Evolutionary conservation across 2,888 invertebrate genomes (phyloP), one percentile per base, ranked within the genome.

Genomic region (Sthenelais limicola): DNA sequence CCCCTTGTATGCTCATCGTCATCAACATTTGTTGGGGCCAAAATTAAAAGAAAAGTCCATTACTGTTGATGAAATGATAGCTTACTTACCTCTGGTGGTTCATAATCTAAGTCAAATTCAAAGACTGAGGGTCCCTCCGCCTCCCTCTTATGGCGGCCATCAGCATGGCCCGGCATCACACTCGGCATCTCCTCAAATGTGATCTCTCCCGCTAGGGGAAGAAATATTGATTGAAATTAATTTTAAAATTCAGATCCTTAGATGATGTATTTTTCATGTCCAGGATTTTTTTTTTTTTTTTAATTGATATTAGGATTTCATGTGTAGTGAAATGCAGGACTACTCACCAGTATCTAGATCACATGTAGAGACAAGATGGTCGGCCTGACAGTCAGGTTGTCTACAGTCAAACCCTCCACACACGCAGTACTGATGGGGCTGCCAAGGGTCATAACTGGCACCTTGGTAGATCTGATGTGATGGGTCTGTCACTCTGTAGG

Each of bases 161-260:
- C 7, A 21, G 32, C 12, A n/a, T 32, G 15, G n/a, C 26, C 51
- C 51, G 30, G 12, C 35, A 4, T 30, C 1, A 68, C 48, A 3
- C 0, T 68, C 21, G 68, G 68, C 24, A 62, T 1, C 1, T 62
- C 38, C 7, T 35, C 38, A n/a, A 62, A 62, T 7, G 18, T 2
- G 12, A 62, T 38, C 38, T 62, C 62, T 35, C 62, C 62, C 7
- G 35, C 62, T 62, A n/a, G n/a, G n/a, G n/a, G n/a, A n/a, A n/a
- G n/a, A n/a, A n/a, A n/a, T n/a, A n/a, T n/a, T n/a, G n/a, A n/a
- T n/a, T n/a, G n/a, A n/a, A n/a, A n/a, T n/a, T n/a, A n/a, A n/a
- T n/a, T n/a, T n/a, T n/a, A n/a, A n/a, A n/a, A n/a, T n/a, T n/a
- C n/a, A n/a, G n/a, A n/a, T n/a, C n/a, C n/a, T n/a, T n/a, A n/a